Evolutionary conservation across 2,113 vertebrate genomes (phyloP).

Genomic region (Aspidoscelis tigris): DNA sequence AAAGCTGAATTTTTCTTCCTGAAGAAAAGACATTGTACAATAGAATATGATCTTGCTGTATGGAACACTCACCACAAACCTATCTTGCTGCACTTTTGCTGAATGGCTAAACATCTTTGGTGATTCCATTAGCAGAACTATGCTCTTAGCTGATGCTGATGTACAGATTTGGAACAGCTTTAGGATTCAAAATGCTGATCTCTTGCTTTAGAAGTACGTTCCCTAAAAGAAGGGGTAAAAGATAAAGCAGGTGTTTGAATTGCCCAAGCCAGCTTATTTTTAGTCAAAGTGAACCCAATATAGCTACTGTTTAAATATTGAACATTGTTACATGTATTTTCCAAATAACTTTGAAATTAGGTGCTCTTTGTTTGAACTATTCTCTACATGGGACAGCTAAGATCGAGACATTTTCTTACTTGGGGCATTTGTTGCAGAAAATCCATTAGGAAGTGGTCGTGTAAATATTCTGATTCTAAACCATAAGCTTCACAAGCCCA

Average conservation of each 20-base stretch:
- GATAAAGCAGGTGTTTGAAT: not conserved
- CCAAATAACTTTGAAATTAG: not conserved
- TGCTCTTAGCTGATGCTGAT: not conserved
- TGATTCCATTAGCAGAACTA: not conserved
- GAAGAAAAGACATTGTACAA: not conserved
- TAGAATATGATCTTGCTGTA: not conserved
- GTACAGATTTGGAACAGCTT: not conserved
- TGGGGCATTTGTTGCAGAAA: not conserved
- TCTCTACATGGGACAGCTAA: not conserved
- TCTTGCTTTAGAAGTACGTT: not conserved
- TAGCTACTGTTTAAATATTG: slow-evolving; percentile 1
- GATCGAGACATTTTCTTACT: not conserved
- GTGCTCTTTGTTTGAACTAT: not conserved
- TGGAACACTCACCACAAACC: not conserved
- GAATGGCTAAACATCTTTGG: not conserved
- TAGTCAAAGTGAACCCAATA: not conserved
- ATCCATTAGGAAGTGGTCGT: not conserved
- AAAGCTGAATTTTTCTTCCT: too few relatives aligned
- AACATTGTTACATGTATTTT: not conserved
- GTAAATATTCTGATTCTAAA: not conserved
- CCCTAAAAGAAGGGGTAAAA: not conserved
- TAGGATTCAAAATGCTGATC: not conserved
- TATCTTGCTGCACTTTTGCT: not conserved
- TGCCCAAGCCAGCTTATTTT: not conserved
- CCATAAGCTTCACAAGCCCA: not conserved